Evolutionary conservation across 2,797 vertebrate species (phyloP), one percentile per base, ranked within the genome.

Genomic region (Rhynchonycteris naso): DNA sequence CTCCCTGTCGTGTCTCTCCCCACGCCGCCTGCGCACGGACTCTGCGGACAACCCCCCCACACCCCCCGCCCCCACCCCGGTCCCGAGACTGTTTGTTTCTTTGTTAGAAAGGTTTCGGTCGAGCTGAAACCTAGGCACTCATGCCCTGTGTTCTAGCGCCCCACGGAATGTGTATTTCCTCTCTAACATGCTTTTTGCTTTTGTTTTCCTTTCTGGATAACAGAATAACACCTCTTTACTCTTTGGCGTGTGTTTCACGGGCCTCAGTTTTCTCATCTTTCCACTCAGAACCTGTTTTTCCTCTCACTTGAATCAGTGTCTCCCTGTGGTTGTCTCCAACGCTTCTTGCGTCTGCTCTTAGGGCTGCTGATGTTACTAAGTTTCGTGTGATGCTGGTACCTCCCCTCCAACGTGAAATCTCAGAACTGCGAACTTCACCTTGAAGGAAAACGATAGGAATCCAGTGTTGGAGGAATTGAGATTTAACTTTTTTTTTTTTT

Each of bases 1-100:
- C 63, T 75, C 1, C 91, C 1, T 7, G 13, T 4, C 2, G 61
- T 24, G 21, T 33, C 38, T 30, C 38, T 9, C 50, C 61, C 28
- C 52, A 7, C 59, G 2, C 13, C 0, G 50, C 0, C 0, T 7
- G 18, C 59, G 0, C 30, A 7, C 5, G 52, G 22, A 21, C 50
- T 35, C 69, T 1, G 33, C 1, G 14, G 65, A 8, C 28, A 5
- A 6, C 43, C 43, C 1, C 43, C 43, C 43, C 43, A 5, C 43
- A 4, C 38, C 38, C 38, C 38, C 38, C 38, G 7, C 38, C 38
- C 38, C 38, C n/a, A n/a, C 3, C 43, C 43, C 8, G 43, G 5
- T 7, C 43, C 43, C 43, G 4, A 43, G 43, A 43, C 15, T 66
- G 28, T 1, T 7, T 15, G 14, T 26, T 15, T 43, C 12, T 16